A percentile compares a stretch with the other conserved stretches of the same genome.
These are phyloP conservation scores for Rhizoglyphus robini DNA, from an alignment of 1,140 invertebrate species.

Conservation along the genomic window DNA sequence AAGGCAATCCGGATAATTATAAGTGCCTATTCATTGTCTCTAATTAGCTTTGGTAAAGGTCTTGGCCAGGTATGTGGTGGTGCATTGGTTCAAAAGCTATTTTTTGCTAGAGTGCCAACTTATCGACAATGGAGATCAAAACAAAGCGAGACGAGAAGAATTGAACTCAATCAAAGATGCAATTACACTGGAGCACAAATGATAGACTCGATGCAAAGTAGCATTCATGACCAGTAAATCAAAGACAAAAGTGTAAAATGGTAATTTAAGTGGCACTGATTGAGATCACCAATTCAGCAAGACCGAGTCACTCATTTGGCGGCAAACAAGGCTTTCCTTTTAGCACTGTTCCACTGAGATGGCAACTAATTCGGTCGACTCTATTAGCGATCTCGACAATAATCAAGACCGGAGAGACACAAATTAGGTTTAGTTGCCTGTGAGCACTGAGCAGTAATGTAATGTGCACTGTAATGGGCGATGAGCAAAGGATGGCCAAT, in stretches of 20 bases:
- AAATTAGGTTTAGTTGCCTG: too few species aligned
- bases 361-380: background rate
- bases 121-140: too few species aligned
- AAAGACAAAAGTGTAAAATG: background rate
- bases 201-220: background rate
- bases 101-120: too few species aligned
- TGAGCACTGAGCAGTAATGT: too few species aligned
- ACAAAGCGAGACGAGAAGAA: background rate
- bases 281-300: background rate
- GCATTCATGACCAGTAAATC: background rate
- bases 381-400: too few species aligned
- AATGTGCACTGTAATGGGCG: too few species aligned
- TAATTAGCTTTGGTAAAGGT: background rate
- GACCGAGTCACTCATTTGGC: background rate
- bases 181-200: background rate
- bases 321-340: conserved; percentile 7
- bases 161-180: conserved; percentile 1
- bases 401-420: too few species aligned
- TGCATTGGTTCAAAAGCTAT: too few species aligned
- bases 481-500: too few species aligned
- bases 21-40: background rate
- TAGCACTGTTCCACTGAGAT: background rate
- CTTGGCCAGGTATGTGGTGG: background rate
- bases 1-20: background rate
- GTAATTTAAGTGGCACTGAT: conserved; percentile 3